Base-by-base conservation (phyloP, 2,888 invertebrate genomes). In the Acrocyrtus sp. region DNA sequence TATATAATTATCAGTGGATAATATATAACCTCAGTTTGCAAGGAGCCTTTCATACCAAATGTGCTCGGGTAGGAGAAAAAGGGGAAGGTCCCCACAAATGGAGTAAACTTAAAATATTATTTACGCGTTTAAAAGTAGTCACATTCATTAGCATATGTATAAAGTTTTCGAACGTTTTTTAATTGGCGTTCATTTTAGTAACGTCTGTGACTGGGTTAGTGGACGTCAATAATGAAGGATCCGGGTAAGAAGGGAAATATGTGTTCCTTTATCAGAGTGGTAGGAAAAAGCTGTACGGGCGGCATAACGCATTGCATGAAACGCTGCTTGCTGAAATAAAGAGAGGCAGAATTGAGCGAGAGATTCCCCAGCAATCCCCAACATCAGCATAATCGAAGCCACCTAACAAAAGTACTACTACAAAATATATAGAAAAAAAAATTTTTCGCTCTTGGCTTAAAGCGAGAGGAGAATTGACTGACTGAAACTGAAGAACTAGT, bases 401-500 rank as follows among this genome's bases (percentile, higher is more conserved):
- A 58, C 41, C 45, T 10, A 56, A 29, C 22, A 61, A 61, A 51
- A 51, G 51, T 62, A 63, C 51, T 63, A 63, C 63, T 53, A 34
- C 41, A 1, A 56, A 39, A 56, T 54, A 34, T 5, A 50, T 21
- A 50, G 4, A 12, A 24, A 3, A 24, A 58, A 27, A 17, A 51
- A 19, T 50, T 62, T 34, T 34, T 48, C 29, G 17, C 12, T 29
- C n/a, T n/a, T 34, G 17, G 34, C 21, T 27, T 15, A 47, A 29
- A 54, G 43, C 26, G 58, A 60, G 50, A 50, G 45, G 24, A 34
- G 63, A 43, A 53, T n/a, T n/a, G n/a, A n/a, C n/a, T n/a, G n/a
- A n/a, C 53, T 56, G 65, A 56, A 69, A 69, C 61, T 62, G 69
- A 69, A 69, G 69, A 69, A 69, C 69, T 69, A 56, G n/a, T n/a